phyloP scores from a whole-genome alignment of 2,888 invertebrate species.

The Netelia virgata region DNA sequence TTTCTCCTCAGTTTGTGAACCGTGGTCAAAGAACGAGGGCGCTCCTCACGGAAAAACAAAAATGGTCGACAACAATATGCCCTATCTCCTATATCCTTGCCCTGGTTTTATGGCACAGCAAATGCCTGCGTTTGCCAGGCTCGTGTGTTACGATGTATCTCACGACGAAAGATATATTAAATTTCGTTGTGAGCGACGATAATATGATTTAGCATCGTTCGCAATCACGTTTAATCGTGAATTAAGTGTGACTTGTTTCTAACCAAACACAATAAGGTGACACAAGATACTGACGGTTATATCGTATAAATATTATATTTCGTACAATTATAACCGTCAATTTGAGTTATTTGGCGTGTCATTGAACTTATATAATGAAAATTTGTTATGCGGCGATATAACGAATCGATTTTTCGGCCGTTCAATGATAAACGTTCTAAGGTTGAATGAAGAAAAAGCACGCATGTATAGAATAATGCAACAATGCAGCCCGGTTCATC shows the following conservation, averaged over 20 bases:
- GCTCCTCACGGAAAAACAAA: slow-evolving; percentile 83
- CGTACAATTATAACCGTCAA: slow-evolving; percentile 80
- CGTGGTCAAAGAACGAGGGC: slow-evolving; percentile 60
- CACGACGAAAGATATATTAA: slow-evolving; percentile 77
- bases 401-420: background rate
- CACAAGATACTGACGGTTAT: slow-evolving; percentile 49
- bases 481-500: background rate
- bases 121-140: slow-evolving; percentile 82
- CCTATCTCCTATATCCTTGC: slow-evolving; percentile 80
- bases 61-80: slow-evolving; percentile 83
- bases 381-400: slow-evolving; percentile 14
- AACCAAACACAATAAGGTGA: slow-evolving; percentile 79
- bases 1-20: background rate
- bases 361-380: slow-evolving; percentile 80
- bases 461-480: background rate
- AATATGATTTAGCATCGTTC: slow-evolving; percentile 73
- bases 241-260: slow-evolving; percentile 73
- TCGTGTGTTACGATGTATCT: slow-evolving; percentile 81
- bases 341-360: slow-evolving; percentile 73
- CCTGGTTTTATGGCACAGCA: slow-evolving; percentile 82
- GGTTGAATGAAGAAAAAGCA: background rate
- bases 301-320: slow-evolving; percentile 38
- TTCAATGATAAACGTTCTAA: background rate
- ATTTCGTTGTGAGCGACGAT: slow-evolving; percentile 79
- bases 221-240: slow-evolving; percentile 74